Conservation (phyloP, 1,140 invertebrate species). For the Calosoma granatense region DNA sequence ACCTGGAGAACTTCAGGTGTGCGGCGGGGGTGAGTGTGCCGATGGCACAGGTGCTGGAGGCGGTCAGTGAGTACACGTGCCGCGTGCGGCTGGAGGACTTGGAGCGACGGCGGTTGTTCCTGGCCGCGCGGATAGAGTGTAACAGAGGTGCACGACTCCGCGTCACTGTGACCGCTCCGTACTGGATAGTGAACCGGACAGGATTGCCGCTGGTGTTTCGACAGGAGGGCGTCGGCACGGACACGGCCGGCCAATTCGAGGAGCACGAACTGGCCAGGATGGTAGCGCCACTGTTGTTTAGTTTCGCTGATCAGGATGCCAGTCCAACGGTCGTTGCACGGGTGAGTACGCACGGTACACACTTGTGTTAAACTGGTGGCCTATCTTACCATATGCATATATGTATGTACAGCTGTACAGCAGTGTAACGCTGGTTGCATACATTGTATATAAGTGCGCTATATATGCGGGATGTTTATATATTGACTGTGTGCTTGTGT, state of each 20-base stretch:
- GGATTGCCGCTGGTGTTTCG: conserved; percentile 89
- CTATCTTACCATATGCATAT: background rate
- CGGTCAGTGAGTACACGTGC: conserved; percentile 36
- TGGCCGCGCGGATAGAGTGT: conserved; percentile 44
- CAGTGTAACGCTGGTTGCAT: too few species aligned
- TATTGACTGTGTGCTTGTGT: too few species aligned
- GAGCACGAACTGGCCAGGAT: conserved; percentile 91
- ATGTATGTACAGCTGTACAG: too few species aligned
- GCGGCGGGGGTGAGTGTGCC: conserved; percentile 18
- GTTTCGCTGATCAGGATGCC: conserved; percentile 80
- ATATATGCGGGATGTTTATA: too few species aligned
- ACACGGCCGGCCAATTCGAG: conserved; percentile 86
- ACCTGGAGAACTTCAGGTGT: conserved; percentile 66
- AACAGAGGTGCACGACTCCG: conserved; percentile 33
- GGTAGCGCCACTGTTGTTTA: conserved; percentile 88
- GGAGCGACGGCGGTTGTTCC: conserved; percentile 57
- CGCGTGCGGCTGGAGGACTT: conserved; percentile 58
- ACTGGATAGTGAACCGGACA: conserved; percentile 94
- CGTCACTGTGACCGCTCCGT: conserved; percentile 64
- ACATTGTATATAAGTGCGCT: too few species aligned
- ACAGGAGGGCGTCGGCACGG: conserved; percentile 70
- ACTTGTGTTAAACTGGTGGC: conserved; percentile 34
- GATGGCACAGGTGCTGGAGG: conserved; percentile 46
- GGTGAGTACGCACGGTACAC: conserved; percentile 66
- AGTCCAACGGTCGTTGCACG: conserved; percentile 52